Evolutionary conservation across 2,888 invertebrate species (phyloP).

Genomic region (Rotaria magnacalcarata): DNA sequence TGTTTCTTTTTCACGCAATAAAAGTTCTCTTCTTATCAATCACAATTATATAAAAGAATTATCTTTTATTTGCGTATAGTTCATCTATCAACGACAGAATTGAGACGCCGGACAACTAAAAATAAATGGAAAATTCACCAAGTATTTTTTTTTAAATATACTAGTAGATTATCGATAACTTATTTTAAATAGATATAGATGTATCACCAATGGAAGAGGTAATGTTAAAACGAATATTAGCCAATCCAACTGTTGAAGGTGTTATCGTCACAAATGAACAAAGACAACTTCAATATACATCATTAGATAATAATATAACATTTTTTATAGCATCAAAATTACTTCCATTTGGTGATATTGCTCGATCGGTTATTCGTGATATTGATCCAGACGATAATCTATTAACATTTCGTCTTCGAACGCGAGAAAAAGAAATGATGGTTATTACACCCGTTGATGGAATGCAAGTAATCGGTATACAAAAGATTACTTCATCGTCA

Average conservation of each 20-base stretch:
- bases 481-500: not conserved
- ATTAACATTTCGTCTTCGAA: not conserved
- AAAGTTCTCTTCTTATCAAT: too few species aligned
- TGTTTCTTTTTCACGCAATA: too few species aligned
- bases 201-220: not conserved
- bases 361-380: constrained; percentile 15
- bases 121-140: not conserved
- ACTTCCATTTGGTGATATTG: not conserved
- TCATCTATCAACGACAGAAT: not conserved
- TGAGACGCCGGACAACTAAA: not conserved
- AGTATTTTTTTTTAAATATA: not conserved
- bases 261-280: not conserved
- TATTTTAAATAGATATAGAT: not conserved
- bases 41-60: not conserved
- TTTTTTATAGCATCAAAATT: not conserved
- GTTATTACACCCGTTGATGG: not conserved
- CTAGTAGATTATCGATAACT: not conserved
- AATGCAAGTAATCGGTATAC: not conserved
- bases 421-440: constrained; percentile 14
- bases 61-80: not conserved
- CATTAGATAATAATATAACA: not conserved
- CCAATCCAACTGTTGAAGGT: constrained; percentile 7
- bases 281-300: constrained; percentile 13
- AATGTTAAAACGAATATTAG: not conserved
- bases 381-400: constrained; percentile 4